A percentile compares a stretch with the other conserved stretches of the same genome.
phyloP scores from a whole-genome alignment of 2,888 invertebrate species.

The Drosophila kanekoi region DNA sequence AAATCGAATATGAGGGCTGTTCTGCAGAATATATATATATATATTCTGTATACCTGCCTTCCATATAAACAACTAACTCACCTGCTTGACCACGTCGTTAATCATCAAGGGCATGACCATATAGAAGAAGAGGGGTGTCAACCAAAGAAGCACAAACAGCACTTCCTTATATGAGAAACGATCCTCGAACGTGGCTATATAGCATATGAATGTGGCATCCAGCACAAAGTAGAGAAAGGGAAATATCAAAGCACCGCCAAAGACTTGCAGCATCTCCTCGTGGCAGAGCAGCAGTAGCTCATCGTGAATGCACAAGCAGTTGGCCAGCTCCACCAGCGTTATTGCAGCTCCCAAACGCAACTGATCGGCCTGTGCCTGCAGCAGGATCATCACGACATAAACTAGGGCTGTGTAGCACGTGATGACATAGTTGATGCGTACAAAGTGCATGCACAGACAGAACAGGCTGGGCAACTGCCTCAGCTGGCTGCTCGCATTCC shows the following conservation, averaged over 20 bases:
- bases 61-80: conserved; percentile 13
- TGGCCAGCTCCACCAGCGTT: neutral
- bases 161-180: conserved; percentile 28
- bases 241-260: conserved; percentile 30
- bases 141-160: conserved; percentile 16
- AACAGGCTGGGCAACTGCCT: neutral
- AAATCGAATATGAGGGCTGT: too few relatives aligned
- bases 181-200: conserved; percentile 20
- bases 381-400: conserved; percentile 14
- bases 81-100: conserved; percentile 41
- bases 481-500: neutral
- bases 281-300: conserved; percentile 30
- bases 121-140: conserved; percentile 21
- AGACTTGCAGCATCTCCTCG: conserved; percentile 26
- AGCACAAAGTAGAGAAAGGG: conserved; percentile 20
- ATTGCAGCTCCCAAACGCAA: neutral
- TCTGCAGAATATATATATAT: too few relatives aligned
- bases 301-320: conserved; percentile 19
- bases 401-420: conserved; percentile 38
- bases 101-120: conserved; percentile 34
- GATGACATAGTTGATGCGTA: conserved; percentile 31
- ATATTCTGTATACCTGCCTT: too few relatives aligned
- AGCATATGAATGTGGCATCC: conserved; percentile 23
- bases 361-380: conserved; percentile 14
- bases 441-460: neutral